Base-by-base conservation (phyloP, 2,113 vertebrate genomes). In the Canis aureus region DNA sequence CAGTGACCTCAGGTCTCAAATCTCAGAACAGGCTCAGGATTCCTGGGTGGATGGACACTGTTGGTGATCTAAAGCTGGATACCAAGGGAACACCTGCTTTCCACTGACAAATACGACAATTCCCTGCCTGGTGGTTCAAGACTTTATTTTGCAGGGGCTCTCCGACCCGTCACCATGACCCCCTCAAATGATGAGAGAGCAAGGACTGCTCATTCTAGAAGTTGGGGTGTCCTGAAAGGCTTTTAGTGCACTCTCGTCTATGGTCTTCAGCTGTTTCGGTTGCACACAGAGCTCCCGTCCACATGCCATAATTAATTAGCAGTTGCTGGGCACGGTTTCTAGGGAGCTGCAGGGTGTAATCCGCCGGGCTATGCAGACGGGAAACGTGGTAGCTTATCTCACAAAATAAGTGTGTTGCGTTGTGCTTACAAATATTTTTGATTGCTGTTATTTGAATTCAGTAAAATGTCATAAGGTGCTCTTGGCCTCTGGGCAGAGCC, bases 361-460 rank as follows among this genome's bases (percentile, higher is more conserved):
- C 25, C 85, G 57, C 20, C 32, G 32, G 15, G 29, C 59, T 92
- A 89, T 82, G 43, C 49, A 85, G 91, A 69, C 96, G 93, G 84
- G 43, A 90, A 94, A 91, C 38, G 38, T 59, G 71, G 83, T 88
- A 97, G 74, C 55, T 95, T 85, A 59, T 66, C 94, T 69, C 66
- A 86, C 76, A 94, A 96, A 96, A 88, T 29, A 69, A 81, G 80
- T 71, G 80, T 69, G 89, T 96, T 94, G 32, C 60, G 84, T 91
- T 96, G 94, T 87, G 17, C 91, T 96, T 97, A 91, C 86, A 97
- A 95, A 97, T 98, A 97, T 97, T 97, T 97, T 97, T 96, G 82
- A 95, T 97, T 95, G 91, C 27, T 71, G 64, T 96, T 95, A 93
- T 96, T 97, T 92, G 89, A 93, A 95, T 95, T 97, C 91, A 89